Conservation (phyloP, 2,797 vertebrate species). For the Pampus argenteus region DNA sequence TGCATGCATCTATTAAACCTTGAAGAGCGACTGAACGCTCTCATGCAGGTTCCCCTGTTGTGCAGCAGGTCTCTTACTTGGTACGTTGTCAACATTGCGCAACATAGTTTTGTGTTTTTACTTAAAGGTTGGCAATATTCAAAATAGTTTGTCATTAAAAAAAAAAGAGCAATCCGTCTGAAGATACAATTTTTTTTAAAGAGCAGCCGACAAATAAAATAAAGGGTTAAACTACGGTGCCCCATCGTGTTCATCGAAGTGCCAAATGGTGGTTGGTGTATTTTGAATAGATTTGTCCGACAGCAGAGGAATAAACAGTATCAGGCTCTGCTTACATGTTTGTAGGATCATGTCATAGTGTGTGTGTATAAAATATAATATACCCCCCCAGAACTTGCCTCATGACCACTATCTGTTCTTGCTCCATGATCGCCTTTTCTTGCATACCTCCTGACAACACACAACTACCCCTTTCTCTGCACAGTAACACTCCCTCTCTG, state of each 20-base stretch:
- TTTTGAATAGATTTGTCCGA: not conserved
- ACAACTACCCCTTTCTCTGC: slow-evolving; percentile 8
- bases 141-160: not conserved
- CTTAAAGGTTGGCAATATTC: not conserved
- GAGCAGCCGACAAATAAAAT: too few relatives aligned
- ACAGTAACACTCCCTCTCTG: slow-evolving; percentile 31
- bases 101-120: not conserved
- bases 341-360: too few relatives aligned
- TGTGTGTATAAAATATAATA: too few relatives aligned
- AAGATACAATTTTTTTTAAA: too few relatives aligned
- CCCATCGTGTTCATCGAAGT: not conserved
- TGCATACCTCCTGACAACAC: slow-evolving; percentile 31
- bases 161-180: not conserved
- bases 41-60: not conserved
- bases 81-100: not conserved
- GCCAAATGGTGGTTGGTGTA: too few relatives aligned
- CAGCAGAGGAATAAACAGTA: not conserved
- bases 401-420: too few relatives aligned
- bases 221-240: too few relatives aligned
- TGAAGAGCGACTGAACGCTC: not conserved
- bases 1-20: slow-evolving; percentile 8
- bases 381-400: too few relatives aligned
- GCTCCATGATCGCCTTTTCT: slow-evolving; percentile 22
- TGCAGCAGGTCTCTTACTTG: not conserved
- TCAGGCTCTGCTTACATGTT: not conserved